Base-by-base conservation (phyloP, 1,140 invertebrate genomes). In the Heliconius melpomene region DNA sequence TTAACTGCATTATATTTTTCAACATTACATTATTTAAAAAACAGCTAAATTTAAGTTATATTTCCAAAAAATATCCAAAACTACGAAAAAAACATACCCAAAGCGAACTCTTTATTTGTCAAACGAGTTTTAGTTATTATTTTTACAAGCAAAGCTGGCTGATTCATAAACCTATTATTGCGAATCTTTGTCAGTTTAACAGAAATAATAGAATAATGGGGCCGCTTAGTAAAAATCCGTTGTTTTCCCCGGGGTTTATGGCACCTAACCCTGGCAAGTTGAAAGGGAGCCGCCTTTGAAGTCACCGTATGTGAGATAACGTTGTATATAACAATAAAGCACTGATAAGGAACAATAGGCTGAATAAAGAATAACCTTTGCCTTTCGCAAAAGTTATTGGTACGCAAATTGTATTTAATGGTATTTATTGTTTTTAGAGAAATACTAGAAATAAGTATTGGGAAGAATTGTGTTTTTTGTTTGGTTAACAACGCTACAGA, bases 271-370 rank as follows among this genome's bases (percentile, higher is more conserved):
- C 76, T 79, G 50, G 80, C 8, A 0, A 57, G 54, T 72, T n/a
- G 66, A 83, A 87, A 83, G 36, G 29, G 6, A 36, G 82, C 77
- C 78, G 36, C 74, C 74, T 90, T 89, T 88, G 82, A 88, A 84
- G 82, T 81, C 72, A 79, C 78, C 87, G 86, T 87, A 84, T 87
- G 88, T 88, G 87, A 83, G 85, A 88, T 82, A 83, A 80, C 73
- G 38, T 32, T 71, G 26, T 18, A 9, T 23, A 57, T 38, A 50
- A 90, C 84, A 90, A 90, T 85, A 75, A 86, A 75, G 3, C 73
- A 82, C 81, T 79, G 89, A 90, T 90, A 88, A 88, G 79, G 36
- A 57, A 81, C 77, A 80, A 83, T 50, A 57, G 40, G 72, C 36
- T 46, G 18, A 54, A 57, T 7, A 26, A 16, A 20, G 78, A 78